These are phyloP conservation scores for Anthonomus grandis DNA, from an alignment of 1,140 invertebrate species.

Conservation along the genomic window DNA sequence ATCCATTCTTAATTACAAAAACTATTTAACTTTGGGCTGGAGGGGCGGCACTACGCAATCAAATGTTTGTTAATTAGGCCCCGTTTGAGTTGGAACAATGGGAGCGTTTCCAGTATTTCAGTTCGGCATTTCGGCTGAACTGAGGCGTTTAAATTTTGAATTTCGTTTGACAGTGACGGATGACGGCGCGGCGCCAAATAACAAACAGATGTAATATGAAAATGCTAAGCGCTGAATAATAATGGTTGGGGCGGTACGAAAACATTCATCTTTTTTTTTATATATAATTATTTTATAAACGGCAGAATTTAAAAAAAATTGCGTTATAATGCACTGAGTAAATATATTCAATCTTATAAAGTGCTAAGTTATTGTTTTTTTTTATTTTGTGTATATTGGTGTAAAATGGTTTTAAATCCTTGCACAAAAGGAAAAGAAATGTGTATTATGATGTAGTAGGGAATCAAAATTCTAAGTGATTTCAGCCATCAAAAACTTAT, in stretches of 20 bases:
- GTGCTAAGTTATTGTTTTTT: no score
- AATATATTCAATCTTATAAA: no score
- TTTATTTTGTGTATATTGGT: no score
- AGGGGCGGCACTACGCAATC: conserved; percentile 14
- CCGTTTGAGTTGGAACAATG: conserved; percentile 22
- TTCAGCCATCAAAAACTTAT: no score
- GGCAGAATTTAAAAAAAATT: no score
- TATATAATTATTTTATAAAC: no score
- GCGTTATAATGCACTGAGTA: no score
- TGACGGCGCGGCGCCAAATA: conserved; percentile 11
- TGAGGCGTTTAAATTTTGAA: conserved; percentile 22
- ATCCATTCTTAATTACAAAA: conserved; percentile 22
- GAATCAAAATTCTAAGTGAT: no score
- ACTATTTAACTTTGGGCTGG: conserved; percentile 22
- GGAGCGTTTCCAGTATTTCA: conserved; percentile 16
- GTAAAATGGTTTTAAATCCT: no score
- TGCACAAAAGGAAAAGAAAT: no score
- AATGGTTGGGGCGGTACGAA: background rate
- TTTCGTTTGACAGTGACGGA: conserved; percentile 21
- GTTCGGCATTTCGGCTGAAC: conserved; percentile 9
- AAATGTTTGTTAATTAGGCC: conserved; percentile 29
- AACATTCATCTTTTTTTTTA: no score
- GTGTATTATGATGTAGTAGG: no score
- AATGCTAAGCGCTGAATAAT: conserved; percentile 12
- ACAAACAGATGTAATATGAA: conserved; percentile 30